Evolutionary conservation across 2,113 vertebrate species (phyloP), one percentile per base, ranked within the genome.

Genomic region (Myrmecobius fasciatus): DNA sequence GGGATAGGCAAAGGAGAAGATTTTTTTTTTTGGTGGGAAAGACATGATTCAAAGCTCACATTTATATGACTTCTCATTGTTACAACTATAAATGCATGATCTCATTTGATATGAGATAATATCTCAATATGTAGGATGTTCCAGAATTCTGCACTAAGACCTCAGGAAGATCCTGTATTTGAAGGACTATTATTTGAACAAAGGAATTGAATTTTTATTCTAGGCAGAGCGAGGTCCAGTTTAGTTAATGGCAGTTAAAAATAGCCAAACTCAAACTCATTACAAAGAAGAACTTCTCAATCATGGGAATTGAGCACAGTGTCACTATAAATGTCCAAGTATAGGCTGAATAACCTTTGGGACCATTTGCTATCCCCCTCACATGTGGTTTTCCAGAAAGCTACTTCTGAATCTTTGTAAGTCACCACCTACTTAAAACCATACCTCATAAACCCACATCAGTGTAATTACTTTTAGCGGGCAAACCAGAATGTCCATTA

Each of bases 1-100:
- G 91, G 36, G 91, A 51, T 89, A 95, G 52, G 36, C 67, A 94
- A 67, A 92, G 52, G 54, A 53, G 88, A 75, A 17, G 22, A 20
- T n/a, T 17, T 14, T 83, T 24, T n/a, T 17, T 14, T 83, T 91
- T 89, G 51, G 53, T 36, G 28, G 43, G 46, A 26, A 24, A 10
- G 12, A 28, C 8, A 51, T 46, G 24, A 90, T 94, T 83, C 53
- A 93, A 96, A 52, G 11, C 3, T 53, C 52, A n/a, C 48, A 31
- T 75, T 75, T 75, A n/a, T n/a, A 20, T 17, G n/a, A n/a, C 60
- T 75, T 83, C 6, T 43, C 43, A 43, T 83, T 83, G n/a, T 83
- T 43, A 83, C 20, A 83, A 83, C 60, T 75, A n/a, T 83, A 22
- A 43, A 83, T 43, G 22, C 7, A 43, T 83, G 17, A 83, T 83